Conservation (phyloP, 1,140 invertebrate species). For the Varroa destructor region DNA sequence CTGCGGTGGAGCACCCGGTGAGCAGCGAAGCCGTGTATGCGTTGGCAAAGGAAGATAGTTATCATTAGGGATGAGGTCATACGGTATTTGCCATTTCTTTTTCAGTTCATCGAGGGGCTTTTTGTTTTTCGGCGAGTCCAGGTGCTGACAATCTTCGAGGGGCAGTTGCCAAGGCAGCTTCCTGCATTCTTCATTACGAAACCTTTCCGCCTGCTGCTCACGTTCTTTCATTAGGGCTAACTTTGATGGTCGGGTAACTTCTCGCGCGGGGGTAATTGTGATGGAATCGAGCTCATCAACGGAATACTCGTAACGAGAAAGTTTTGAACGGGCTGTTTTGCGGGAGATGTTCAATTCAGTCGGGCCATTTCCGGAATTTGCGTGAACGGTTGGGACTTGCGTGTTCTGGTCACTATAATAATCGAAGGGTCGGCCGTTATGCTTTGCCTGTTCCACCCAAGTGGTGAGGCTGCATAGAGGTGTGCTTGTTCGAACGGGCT, state of each 20-base stretch:
- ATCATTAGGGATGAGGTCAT: slow-evolving; percentile 4
- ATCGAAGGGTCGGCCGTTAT: not conserved
- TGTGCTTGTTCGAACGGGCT: slow-evolving; percentile 15
- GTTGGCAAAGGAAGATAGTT: slow-evolving; percentile 6
- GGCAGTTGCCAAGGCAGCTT: too few relatives aligned
- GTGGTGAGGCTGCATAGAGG: not conserved
- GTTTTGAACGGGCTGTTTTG: not conserved
- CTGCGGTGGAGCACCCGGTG: not conserved
- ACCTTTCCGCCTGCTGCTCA: not conserved
- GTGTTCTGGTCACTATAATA: too few relatives aligned
- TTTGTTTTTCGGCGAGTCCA: not conserved
- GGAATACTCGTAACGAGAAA: not conserved
- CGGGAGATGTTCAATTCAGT: slow-evolving; percentile 3
- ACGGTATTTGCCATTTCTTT: slow-evolving; percentile 21
- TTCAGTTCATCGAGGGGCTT: slow-evolving; percentile 20
- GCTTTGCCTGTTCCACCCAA: not conserved
- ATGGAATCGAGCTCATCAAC: not conserved
- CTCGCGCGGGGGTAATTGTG: not conserved
- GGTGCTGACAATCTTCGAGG: not conserved
- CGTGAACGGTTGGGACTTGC: too few relatives aligned
- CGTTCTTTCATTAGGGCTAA: slow-evolving; percentile 14
- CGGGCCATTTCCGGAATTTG: not conserved
- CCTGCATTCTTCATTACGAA: too few relatives aligned
- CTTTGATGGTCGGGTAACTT: slow-evolving; percentile 11
- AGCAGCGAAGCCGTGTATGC: slow-evolving; percentile 21